A percentile compares a stretch with the other conserved stretches of the same genome.
phyloP scores from a whole-genome alignment of 2,888 invertebrate species.

The Epinotia nisella region DNA sequence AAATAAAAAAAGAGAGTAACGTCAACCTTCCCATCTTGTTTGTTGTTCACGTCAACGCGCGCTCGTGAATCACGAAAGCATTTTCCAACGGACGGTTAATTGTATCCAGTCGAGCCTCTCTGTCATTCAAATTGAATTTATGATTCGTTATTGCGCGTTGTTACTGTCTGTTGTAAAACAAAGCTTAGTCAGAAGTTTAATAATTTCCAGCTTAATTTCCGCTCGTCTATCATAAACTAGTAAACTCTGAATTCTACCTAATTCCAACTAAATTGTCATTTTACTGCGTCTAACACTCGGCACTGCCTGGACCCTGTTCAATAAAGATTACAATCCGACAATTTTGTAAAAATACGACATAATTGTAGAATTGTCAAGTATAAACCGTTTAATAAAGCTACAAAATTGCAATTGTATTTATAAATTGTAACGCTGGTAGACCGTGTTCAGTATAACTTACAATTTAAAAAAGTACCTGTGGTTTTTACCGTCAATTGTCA shows the following conservation, averaged over 20 bases:
- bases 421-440: too few species aligned
- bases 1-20: slow-evolving; percentile 69
- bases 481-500: too few species aligned
- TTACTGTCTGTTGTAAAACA: neutral
- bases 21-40: slow-evolving; percentile 73
- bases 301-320: too few species aligned
- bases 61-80: slow-evolving; percentile 63
- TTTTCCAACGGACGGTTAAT: slow-evolving; percentile 47
- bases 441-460: too few species aligned
- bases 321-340: too few species aligned
- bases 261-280: slow-evolving; percentile 15
- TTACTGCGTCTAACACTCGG: neutral
- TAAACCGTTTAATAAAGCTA: too few species aligned
- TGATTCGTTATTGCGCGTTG: slow-evolving; percentile 23
- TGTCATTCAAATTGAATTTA: slow-evolving; percentile 31
- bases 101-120: slow-evolving; percentile 28
- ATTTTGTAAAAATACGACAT: too few species aligned
- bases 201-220: slow-evolving; percentile 13
- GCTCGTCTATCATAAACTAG: slow-evolving; percentile 1
- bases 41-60: slow-evolving; percentile 62
- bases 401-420: too few species aligned
- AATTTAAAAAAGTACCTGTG: too few species aligned
- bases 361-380: too few species aligned
- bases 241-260: neutral
- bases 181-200: neutral